Base-by-base conservation (phyloP, 2,797 vertebrate species). In the Pipistrellus pipistrellus region DNA sequence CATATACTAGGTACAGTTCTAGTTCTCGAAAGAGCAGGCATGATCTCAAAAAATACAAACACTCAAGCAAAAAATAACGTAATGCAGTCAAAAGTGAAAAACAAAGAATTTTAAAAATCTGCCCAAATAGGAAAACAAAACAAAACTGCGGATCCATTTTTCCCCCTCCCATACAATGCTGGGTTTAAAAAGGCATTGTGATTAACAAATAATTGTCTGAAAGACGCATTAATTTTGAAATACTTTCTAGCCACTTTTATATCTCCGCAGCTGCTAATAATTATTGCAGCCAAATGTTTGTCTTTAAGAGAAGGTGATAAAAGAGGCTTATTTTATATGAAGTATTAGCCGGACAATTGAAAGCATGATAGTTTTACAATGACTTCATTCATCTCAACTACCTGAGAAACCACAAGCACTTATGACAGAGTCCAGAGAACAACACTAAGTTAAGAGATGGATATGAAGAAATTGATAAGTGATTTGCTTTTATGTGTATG, bases 401-500 rank as follows among this genome's bases (percentile, higher is more conserved):
- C 48, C 57, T 73, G 57, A 51, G 87, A 97, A 86, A 38, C 20
- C 9, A n/a, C 59, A 93, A 66, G 68, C 30, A 62, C 62, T 89
- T 80, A 83, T 76, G 69, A 85, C 15, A 55, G 76, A 86, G 41
- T 69, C 23, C 23, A 44, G 11, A 38, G 48, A 84, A 66, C 14
- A 78, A 48, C 81, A 88, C n/a, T 85, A 72, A 94, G 44, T 81
- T 80, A 81, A 78, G 57, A 72, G 48, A 93, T 8, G 10, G 30
- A 84, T 72, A 72, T 18, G 13, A 88, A 93, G 21, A 69, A 27
- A 73, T 75, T 53, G 84, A 17, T 27, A 91, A 59, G 57, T 75
- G 25, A 85, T 41, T 73, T 93, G 48, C 15, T 92, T 93, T 93
- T 76, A 32, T 38, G n/a, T 88, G 88, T 92, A 69, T 86, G 41